Conservation (phyloP, 2,797 vertebrate species). For the Gymnoscopelus braueri region DNA sequence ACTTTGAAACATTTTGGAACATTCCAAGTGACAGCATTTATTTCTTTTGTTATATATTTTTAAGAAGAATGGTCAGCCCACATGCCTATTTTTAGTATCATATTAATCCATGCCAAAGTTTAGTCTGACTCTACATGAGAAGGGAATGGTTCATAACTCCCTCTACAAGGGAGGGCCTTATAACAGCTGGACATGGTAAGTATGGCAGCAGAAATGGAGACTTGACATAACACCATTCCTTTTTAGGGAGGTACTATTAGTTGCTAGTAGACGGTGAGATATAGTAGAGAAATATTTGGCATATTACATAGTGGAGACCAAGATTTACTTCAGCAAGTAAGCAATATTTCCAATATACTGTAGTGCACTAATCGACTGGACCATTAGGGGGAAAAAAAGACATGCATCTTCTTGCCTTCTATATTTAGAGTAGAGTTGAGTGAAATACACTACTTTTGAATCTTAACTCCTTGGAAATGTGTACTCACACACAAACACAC, state of each 20-base stretch:
- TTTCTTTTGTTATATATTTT: conserved; percentile 13
- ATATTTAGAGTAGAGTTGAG: conserved; percentile 44
- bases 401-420: conserved; percentile 45
- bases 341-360: conserved; percentile 44
- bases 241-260: conserved; percentile 26
- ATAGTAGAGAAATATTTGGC: conserved; percentile 27
- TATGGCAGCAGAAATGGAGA: conserved; percentile 37
- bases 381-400: conserved; percentile 17
- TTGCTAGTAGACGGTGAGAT: conserved; percentile 40
- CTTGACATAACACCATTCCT: conserved; percentile 14
- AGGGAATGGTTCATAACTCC: conserved; percentile 20
- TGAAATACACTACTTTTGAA: conserved; percentile 51
- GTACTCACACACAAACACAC: conserved; percentile 39
- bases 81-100: conserved; percentile 37
- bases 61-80: conserved; percentile 9
- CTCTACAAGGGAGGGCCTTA: conserved; percentile 22
- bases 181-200: conserved; percentile 34
- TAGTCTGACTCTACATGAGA: conserved; percentile 23
- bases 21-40: not conserved
- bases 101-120: not conserved
- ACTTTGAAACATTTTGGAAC: conserved; percentile 39
- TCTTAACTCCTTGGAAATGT: conserved; percentile 42
- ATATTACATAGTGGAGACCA: not conserved
- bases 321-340: not conserved
- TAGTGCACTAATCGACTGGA: conserved; percentile 20